Evolutionary conservation across 2,797 vertebrate species (phyloP).

Genomic region (Tragelaphus oryx): DNA sequence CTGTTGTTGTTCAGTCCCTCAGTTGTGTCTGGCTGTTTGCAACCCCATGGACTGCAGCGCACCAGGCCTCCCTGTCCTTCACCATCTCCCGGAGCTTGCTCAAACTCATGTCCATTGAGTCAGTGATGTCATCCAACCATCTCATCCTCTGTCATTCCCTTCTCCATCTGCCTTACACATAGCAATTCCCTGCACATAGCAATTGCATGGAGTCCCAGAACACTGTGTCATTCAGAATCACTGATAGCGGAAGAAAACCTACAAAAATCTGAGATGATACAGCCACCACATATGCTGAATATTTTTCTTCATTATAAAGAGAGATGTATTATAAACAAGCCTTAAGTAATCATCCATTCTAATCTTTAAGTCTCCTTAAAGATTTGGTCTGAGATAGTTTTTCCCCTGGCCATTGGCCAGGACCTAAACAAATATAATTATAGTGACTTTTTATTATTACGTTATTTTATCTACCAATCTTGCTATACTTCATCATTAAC

Average conservation of each 20-base stretch:
- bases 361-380: not conserved
- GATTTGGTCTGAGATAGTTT: conserved; percentile 15
- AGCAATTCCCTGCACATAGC: not conserved
- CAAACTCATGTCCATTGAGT: not conserved
- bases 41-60: not conserved
- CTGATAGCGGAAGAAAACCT: not conserved
- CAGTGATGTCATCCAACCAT: not conserved
- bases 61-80: not conserved
- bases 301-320: conserved; percentile 20
- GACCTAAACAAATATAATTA: not conserved
- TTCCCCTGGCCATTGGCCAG: not conserved
- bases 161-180: not conserved
- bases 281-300: not conserved
- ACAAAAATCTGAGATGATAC: not conserved
- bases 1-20: not conserved
- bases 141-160: not conserved
- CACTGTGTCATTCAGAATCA: not conserved
- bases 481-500: not conserved
- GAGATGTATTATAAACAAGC: not conserved
- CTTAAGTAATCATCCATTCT: not conserved
- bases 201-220: not conserved
- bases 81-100: not conserved
- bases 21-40: not conserved
- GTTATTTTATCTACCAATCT: not conserved
- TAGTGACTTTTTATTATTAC: not conserved